Evolutionary conservation across 2,888 invertebrate species (phyloP).

Genomic region (Archaeoteleia sp.): DNA sequence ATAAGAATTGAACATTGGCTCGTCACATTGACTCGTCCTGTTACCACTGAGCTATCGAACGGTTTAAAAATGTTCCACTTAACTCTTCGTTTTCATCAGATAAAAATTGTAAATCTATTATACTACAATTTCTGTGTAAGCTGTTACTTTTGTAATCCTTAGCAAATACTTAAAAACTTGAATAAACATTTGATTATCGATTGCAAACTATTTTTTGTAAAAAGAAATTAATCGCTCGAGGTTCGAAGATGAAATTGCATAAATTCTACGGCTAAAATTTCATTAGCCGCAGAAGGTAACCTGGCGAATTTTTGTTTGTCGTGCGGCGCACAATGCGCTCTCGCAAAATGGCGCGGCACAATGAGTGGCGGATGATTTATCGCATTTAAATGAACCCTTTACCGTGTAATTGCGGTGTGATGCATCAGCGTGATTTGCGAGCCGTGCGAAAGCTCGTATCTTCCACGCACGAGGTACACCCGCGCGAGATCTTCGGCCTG

Average conservation of each 20-base stretch:
- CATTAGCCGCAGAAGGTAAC: conserved; percentile 30
- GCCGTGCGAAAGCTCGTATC: conserved; percentile 59
- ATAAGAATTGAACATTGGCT: no score
- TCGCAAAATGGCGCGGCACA: conserved; percentile 64
- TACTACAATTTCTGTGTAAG: no score
- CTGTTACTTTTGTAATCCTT: no score
- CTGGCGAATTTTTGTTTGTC: conserved; percentile 42
- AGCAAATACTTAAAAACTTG: no score
- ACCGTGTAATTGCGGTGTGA: conserved; percentile 73
- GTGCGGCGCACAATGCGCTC: conserved; percentile 45
- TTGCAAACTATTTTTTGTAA: no score
- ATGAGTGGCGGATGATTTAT: conserved; percentile 73
- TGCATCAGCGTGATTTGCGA: conserved; percentile 73
- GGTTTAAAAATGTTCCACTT: no score
- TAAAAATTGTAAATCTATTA: no score
- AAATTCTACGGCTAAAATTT: conserved; percentile 3
- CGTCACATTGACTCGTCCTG: no score
- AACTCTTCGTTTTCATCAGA: no score
- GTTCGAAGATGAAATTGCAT: conserved; percentile 19
- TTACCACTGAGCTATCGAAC: no score
- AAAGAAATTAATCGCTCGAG: no score
- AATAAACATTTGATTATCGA: no score
- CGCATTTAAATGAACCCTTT: conserved; percentile 72
- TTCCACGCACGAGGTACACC: conserved; percentile 45
- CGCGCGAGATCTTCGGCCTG: conserved; percentile 42